phyloP scores from a whole-genome alignment of 2,797 vertebrate species.

The Clarias fuscus region DNA sequence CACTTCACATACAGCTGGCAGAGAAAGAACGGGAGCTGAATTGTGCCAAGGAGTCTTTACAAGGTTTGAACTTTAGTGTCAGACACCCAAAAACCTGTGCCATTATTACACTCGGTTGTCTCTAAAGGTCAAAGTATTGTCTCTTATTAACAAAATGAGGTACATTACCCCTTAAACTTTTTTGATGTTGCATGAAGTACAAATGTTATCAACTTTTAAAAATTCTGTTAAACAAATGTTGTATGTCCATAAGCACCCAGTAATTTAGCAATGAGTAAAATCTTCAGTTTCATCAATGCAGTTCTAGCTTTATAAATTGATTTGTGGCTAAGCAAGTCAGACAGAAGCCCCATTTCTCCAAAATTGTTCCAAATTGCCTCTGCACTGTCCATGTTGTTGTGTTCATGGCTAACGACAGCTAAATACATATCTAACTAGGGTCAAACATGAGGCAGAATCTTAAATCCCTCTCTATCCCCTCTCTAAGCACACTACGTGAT shows the following conservation, averaged over 20 bases:
- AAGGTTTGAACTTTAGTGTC: conserved; percentile 72
- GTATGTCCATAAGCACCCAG: background rate
- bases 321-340: background rate
- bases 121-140: background rate
- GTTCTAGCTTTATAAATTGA: background rate
- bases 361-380: too few species aligned
- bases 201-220: background rate
- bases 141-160: background rate
- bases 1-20: conserved; percentile 82
- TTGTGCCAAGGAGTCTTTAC: conserved; percentile 83
- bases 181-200: background rate
- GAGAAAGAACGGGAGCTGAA: conserved; percentile 86
- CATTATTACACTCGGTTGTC: background rate
- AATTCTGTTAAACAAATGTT: background rate
- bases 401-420: too few species aligned
- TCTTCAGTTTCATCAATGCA: too few species aligned
- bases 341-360: too few species aligned
- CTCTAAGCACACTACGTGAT: too few species aligned
- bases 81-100: background rate
- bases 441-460: too few species aligned
- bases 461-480: too few species aligned
- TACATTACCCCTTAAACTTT: background rate
- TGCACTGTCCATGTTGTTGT: too few species aligned
- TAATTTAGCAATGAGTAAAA: background rate
- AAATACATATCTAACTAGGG: too few species aligned